A percentile compares a stretch with the other conserved stretches of the same genome.
These are phyloP conservation scores for Troilus luridus DNA, from an alignment of 2,888 invertebrate species.

Conservation along the genomic window DNA sequence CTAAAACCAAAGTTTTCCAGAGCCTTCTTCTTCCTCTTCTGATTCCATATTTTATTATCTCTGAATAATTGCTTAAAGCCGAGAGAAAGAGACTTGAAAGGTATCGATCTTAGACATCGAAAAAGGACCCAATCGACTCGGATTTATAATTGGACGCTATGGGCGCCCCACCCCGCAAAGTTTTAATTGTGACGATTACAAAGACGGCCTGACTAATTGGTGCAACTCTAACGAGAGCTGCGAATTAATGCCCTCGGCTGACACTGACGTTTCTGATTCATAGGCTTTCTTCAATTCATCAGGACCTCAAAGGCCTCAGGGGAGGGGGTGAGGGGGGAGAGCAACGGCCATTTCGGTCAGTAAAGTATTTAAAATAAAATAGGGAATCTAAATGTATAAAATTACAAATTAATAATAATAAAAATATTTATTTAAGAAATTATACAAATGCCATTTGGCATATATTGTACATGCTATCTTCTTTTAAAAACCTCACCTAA, in stretches of 20 bases:
- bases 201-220: constrained; percentile 44
- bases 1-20: neutral
- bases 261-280: constrained; percentile 14
- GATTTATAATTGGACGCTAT: constrained; percentile 48
- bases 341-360: neutral
- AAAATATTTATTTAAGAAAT: too few relatives aligned
- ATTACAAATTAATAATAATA: too few relatives aligned
- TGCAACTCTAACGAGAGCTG: constrained; percentile 45
- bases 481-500: too few relatives aligned
- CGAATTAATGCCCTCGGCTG: constrained; percentile 38
- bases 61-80: neutral
- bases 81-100: neutral
- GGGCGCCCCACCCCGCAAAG: constrained; percentile 35
- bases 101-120: constrained; percentile 26
- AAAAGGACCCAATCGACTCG: constrained; percentile 28
- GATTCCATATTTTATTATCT: constrained; percentile 8
- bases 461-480: too few relatives aligned
- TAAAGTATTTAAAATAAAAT: too few relatives aligned
- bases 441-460: too few relatives aligned
- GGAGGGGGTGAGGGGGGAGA: neutral
- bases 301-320: neutral
- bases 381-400: too few relatives aligned
- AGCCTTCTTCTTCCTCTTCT: neutral
- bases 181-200: constrained; percentile 55
- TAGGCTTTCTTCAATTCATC: constrained; percentile 32